Base-by-base conservation (phyloP, 2,113 vertebrate species). In the Mustelus asterias region DNA sequence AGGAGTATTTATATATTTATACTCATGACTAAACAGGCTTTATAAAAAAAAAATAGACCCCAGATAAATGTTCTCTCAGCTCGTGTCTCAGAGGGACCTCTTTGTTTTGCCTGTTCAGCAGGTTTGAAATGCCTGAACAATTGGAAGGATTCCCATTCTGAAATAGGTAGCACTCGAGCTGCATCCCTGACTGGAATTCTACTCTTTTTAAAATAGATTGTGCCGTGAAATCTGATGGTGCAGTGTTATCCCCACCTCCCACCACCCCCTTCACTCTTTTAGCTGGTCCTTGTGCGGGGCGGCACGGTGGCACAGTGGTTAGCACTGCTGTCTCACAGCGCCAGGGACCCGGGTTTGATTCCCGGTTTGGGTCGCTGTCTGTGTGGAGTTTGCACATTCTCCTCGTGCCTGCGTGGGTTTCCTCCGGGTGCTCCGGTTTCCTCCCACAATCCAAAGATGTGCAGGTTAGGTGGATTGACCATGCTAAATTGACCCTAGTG, bases 41-140 rank as follows among this genome's bases (percentile, higher is more conserved):
- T 10, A 76, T 92, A 24, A 10, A 67, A 92, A 92, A 93, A 65
- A 93, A 20, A n/a, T n/a, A 65, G 89, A 92, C 89, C 67, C 33
- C 60, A 93, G 89, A 65, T 63, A 93, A 93, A 41, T 93, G 89
- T 65, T 93, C 89, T 92, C 58, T 93, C 33, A 67, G 63, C 89
- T 65, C 0, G 60, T 37, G 60, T 93, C 89, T 93, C 89, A 37
- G n/a, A 93, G 89, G 89, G 37, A 37, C 33, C 63, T 24, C n/a
- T 93, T 65, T 37, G 60, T 37, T 60, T 63, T n/a, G 89, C 89
- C 63, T 93, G 89, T 93, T 93, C 60, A 65, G 89, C 60, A 18
- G 60, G 37, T 93, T 63, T 65, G 33, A 65, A 93, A 63, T 20
- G 37, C 89, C 22, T 37, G 89, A 93, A 13, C 6, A 14, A 67